These are phyloP conservation scores for Eremophila alpestris DNA, from an alignment of 2,797 vertebrate species.

Conservation along the genomic window DNA sequence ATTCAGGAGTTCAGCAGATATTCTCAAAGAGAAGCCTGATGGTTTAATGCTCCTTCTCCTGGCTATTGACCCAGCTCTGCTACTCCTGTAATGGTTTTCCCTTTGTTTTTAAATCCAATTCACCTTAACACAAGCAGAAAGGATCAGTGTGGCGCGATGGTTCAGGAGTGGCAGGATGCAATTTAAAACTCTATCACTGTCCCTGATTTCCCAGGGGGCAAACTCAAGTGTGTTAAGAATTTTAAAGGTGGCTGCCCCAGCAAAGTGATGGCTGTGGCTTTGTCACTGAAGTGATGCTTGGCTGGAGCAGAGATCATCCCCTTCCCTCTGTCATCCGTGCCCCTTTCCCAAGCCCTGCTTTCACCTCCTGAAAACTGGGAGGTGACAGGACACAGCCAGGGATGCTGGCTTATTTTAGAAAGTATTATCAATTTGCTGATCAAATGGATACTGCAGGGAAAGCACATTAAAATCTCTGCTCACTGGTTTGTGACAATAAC, in stretches of 20 bases:
- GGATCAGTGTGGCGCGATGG: rapidly evolving
- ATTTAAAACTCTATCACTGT: neutral
- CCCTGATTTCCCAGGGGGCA: constrained; percentile 43
- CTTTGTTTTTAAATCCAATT: constrained; percentile 5
- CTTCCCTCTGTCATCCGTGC: neutral
- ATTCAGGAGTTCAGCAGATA: neutral
- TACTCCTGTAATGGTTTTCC: neutral
- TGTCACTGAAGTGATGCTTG: neutral
- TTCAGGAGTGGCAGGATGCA: constrained; percentile 1
- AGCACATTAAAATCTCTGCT: neutral
- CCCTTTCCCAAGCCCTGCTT: neutral
- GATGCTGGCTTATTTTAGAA: neutral
- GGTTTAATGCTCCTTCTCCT: neutral
- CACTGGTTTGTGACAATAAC: neutral
- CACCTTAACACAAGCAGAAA: constrained; percentile 4
- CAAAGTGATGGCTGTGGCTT: neutral
- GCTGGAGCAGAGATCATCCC: neutral
- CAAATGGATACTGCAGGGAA: neutral
- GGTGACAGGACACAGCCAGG: neutral
- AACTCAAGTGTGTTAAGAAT: neutral
- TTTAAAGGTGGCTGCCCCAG: neutral
- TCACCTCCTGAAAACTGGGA: neutral
- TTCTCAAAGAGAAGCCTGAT: neutral
- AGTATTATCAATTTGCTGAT: neutral
- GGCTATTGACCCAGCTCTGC: neutral